A percentile compares a stretch with the other conserved stretches of the same genome.
These are phyloP conservation scores for Troilus luridus DNA, from an alignment of 2,888 invertebrate genomes.

Conservation along the genomic window DNA sequence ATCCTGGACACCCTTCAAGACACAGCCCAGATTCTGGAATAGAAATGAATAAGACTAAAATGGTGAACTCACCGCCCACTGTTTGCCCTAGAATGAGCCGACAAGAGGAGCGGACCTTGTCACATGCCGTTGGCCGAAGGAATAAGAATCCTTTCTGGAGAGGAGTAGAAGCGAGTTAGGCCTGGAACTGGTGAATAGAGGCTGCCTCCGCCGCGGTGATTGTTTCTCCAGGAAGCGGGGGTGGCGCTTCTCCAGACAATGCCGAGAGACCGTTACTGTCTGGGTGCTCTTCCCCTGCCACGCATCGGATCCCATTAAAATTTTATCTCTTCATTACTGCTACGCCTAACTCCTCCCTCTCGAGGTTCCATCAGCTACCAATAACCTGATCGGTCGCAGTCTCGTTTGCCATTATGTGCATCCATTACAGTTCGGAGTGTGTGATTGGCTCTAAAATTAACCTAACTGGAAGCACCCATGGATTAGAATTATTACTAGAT, in stretches of 20 bases:
- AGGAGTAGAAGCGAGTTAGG: not conserved
- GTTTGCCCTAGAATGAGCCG: not conserved
- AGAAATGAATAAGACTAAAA: not conserved
- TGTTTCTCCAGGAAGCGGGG: constrained; percentile 50
- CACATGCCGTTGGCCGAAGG: constrained; percentile 10
- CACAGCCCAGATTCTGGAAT: not conserved
- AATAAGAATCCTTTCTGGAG: constrained; percentile 28
- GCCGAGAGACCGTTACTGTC: constrained; percentile 14
- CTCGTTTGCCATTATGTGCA: not conserved
- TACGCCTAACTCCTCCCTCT: not conserved
- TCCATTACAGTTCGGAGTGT: not conserved
- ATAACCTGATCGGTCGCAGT: constrained; percentile 40
- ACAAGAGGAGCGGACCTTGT: not conserved
- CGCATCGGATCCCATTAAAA: constrained; percentile 18
- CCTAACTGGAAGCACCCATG: not conserved
- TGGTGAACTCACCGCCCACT: not conserved
- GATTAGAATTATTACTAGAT: not conserved
- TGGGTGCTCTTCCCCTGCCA: not conserved
- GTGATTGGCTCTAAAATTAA: not conserved
- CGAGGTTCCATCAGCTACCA: not conserved
- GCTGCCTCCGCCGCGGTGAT: not conserved
- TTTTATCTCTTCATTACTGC: constrained; percentile 44
- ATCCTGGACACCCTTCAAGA: constrained; percentile 1
- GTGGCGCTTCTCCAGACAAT: constrained; percentile 32
- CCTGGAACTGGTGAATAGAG: not conserved